These are phyloP conservation scores for Schrankia costaestrigalis DNA, from an alignment of 2,888 invertebrate species.

Conservation along the genomic window DNA sequence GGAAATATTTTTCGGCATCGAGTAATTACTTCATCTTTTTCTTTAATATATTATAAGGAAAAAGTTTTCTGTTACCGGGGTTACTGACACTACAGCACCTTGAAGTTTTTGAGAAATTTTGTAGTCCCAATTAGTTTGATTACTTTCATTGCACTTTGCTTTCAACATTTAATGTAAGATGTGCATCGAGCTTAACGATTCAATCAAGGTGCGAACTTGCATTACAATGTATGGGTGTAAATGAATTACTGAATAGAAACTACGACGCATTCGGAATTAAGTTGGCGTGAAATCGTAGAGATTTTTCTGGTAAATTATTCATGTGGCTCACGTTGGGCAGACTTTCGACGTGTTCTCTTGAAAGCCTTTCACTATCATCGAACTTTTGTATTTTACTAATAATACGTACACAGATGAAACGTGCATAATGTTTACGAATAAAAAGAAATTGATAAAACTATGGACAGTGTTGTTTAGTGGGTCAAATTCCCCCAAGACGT, in stretches of 20 bases:
- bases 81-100: constrained; percentile 43
- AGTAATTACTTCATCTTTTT: constrained; percentile 21
- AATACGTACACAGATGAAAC: too few species aligned
- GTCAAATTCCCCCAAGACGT: too few species aligned
- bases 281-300: constrained; percentile 78
- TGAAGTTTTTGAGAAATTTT: too few species aligned
- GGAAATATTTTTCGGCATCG: constrained; percentile 20
- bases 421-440: too few species aligned
- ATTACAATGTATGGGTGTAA: constrained; percentile 60
- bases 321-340: constrained; percentile 71
- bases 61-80: constrained; percentile 32
- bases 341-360: constrained; percentile 74
- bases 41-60: constrained; percentile 28
- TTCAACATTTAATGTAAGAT: constrained; percentile 11
- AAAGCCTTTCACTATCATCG: constrained; percentile 80
- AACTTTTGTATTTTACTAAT: too few species aligned
- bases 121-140: too few species aligned
- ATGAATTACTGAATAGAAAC: constrained; percentile 76
- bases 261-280: constrained; percentile 74
- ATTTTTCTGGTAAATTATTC: constrained; percentile 81
- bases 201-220: constrained; percentile 44
- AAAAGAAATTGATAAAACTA: too few species aligned
- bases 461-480: too few species aligned
- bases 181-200: constrained; percentile 44
- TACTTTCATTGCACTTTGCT: constrained; percentile 11